These are phyloP conservation scores for Autographa pulchrina DNA, from an alignment of 2,888 invertebrate species.

Conservation along the genomic window DNA sequence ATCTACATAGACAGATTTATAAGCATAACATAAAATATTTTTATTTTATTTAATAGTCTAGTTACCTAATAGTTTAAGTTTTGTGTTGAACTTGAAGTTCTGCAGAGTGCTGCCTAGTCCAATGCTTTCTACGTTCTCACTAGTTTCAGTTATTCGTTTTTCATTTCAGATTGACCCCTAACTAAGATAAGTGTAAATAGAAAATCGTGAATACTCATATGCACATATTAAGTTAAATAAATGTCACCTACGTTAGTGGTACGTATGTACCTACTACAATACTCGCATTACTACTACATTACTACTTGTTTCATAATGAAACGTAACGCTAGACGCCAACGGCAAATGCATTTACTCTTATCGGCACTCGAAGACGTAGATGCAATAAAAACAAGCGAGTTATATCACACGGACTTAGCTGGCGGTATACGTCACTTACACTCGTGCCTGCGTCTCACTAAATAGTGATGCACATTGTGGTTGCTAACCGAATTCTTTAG, in stretches of 20 bases:
- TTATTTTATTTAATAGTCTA: no score
- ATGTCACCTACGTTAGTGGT: constrained; percentile 13
- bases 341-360: constrained; percentile 40
- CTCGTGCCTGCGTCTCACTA: constrained; percentile 20
- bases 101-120: no score
- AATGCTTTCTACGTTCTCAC: no score
- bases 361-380: constrained; percentile 46
- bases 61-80: no score
- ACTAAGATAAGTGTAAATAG: neutral
- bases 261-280: constrained; percentile 5
- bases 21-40: no score
- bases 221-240: neutral
- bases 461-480: neutral
- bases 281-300: constrained; percentile 24
- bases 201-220: neutral
- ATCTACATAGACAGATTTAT: no score
- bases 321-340: constrained; percentile 41
- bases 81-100: no score
- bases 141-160: no score
- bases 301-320: constrained; percentile 36
- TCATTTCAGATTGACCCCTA: no score
- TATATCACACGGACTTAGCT: constrained; percentile 46
- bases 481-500: no score
- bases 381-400: constrained; percentile 48
- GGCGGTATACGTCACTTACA: constrained; percentile 5